Base-by-base conservation (phyloP, 2,797 vertebrate genomes). In the Myripristis murdjan region DNA sequence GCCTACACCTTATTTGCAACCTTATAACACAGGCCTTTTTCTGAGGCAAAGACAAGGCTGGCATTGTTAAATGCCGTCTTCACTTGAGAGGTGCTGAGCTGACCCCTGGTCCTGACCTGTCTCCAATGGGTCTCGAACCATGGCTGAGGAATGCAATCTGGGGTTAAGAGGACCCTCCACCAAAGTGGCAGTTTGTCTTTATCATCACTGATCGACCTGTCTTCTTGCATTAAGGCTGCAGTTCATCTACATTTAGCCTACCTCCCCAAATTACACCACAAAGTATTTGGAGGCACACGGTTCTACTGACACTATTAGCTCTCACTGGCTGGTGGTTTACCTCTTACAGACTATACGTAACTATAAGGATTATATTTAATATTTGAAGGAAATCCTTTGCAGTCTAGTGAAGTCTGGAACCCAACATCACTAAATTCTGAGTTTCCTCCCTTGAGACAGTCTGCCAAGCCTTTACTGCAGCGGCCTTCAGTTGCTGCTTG, bases 121-220 rank as follows among this genome's bases (percentile, higher is more conserved):
- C 56, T 61, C 49, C 39, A 53, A 28, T 70, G 58, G 69, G 47
- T 53, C 60, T 72, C 28, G 5, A 74, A 20, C 26, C 20, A 46
- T 11, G 46, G 49, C 56, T 70, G 69, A 78, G 70, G 73, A 86
- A 82, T 76, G 72, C 37, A 44, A 48, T n/a, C 20, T 26, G 24
- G 9, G 16, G 11, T 53, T 55, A 22, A 12, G 69, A 66, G 56
- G 22, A 15, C 23, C 49, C 8, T 5, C 3, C 10, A 26, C 20
- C 16, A 10, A 8, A 37, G 37, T 31, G 60, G 63, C 37, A 39
- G 37, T 39, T 39, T 26, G 7, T 69, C 44, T 20, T 48, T 43
- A 5, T 54, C 56, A 51, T 51, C 20, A 15, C 20, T 20, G 28
- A 26, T 49, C 7, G 3, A 14, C 7, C 2, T 37, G 35, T 39